Percentiles rank a stretch among this genome's conserved stretches.
Conservation (phyloP, 2,888 invertebrate genomes). For the Microctonus brassicae region DNA sequence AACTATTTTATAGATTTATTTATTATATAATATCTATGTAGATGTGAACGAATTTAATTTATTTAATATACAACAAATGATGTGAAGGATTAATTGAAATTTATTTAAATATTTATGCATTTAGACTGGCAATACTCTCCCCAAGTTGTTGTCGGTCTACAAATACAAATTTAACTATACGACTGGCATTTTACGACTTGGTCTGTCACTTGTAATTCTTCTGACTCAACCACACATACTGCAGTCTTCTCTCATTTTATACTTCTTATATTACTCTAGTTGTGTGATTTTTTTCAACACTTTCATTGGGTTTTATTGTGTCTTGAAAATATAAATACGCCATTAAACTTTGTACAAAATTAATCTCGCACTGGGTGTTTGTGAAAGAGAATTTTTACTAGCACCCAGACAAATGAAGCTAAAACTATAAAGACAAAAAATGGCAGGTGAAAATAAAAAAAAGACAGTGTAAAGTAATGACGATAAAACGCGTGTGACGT, state of each 20-base stretch:
- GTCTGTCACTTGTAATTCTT: constrained; percentile 15
- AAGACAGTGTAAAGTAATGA: constrained; percentile 6
- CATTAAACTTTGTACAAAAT: too few relatives aligned
- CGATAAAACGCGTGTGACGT: constrained; percentile 1
- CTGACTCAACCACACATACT: constrained; percentile 15
- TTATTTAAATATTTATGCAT: not conserved
- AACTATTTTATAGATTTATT: too few relatives aligned
- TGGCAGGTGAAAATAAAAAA: not conserved
- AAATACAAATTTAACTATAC: constrained; percentile 65
- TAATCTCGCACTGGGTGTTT: too few relatives aligned
- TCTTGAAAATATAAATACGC: not conserved
- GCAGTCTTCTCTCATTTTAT: constrained; percentile 14
- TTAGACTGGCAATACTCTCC: not conserved
- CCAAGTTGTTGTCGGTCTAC: constrained; percentile 47
- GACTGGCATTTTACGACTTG: constrained; percentile 58
- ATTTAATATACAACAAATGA: not conserved
- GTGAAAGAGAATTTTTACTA: too few relatives aligned
- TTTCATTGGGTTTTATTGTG: too few relatives aligned
- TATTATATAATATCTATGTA: not conserved
- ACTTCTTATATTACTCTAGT: not conserved
- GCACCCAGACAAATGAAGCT: too few relatives aligned
- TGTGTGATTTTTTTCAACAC: too few relatives aligned
- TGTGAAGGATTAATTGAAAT: constrained; percentile 21
- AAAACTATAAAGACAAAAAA: too few relatives aligned
- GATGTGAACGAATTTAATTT: not conserved